Conservation (phyloP, 2,113 vertebrate species). For the Solea solea region DNA sequence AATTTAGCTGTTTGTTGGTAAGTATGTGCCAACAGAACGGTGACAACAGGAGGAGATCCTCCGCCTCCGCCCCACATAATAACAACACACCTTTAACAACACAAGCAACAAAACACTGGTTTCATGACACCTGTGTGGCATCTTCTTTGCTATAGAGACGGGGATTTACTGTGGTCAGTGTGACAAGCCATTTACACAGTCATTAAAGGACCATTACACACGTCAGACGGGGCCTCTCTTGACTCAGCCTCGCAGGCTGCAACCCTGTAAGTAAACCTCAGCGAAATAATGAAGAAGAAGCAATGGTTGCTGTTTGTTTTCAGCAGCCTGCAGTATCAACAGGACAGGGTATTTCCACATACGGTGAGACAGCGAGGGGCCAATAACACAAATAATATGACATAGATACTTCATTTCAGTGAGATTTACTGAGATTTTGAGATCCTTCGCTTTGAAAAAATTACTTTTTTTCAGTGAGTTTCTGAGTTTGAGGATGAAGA, state of each 20-base stretch:
- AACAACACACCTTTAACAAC: conserved; percentile 45
- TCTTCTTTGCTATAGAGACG: conserved; percentile 42
- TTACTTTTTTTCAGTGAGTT: no score
- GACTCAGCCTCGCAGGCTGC: conserved; percentile 49
- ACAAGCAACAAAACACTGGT: conserved; percentile 62
- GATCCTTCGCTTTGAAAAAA: no score
- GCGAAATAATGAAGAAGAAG: conserved; percentile 18
- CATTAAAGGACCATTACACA: conserved; percentile 59
- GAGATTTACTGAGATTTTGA: not conserved
- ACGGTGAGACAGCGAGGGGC: not conserved
- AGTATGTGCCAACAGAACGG: conserved; percentile 2
- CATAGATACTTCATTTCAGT: not conserved
- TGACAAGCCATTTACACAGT: conserved; percentile 66
- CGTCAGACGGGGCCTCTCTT: conserved; percentile 51
- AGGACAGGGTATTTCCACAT: conserved; percentile 7
- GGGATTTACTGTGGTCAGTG: conserved; percentile 66
- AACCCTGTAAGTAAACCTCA: not conserved
- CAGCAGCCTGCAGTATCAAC: not conserved
- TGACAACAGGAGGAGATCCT: conserved; percentile 47
- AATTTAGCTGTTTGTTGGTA: conserved; percentile 52
- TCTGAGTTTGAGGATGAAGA: not conserved
- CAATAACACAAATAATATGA: not conserved
- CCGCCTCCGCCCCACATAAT: conserved; percentile 22
- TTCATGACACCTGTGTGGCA: conserved; percentile 29
- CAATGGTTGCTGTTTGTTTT: conserved; percentile 33